phyloP scores from a whole-genome alignment of 2,888 invertebrate genomes.

The Eristalinus sepulchralis region DNA sequence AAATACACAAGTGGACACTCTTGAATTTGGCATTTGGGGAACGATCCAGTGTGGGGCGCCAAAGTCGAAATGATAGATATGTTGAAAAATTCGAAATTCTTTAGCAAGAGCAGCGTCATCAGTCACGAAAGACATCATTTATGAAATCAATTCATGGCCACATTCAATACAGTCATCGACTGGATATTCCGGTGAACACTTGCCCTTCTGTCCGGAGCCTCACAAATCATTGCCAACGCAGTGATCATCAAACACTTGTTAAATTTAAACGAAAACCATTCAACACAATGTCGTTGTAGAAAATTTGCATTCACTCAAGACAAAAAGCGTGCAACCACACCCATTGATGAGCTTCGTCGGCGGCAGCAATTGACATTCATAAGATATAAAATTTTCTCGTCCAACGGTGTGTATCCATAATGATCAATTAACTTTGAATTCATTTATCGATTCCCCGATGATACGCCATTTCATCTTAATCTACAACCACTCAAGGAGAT shows the following conservation, averaged over 20 bases:
- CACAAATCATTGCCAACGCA: neutral
- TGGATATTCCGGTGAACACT: neutral
- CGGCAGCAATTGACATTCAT: neutral
- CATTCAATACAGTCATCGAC: no score
- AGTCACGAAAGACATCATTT: no score
- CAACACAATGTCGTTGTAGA: no score
- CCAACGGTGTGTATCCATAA: neutral
- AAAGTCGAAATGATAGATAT: no score
- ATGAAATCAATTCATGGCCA: no score
- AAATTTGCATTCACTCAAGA: conserved; percentile 1
- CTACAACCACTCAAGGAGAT: conserved; percentile 48
- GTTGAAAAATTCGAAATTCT: no score
- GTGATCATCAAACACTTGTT: neutral
- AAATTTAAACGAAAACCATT: conserved; percentile 1
- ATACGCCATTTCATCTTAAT: conserved; percentile 15
- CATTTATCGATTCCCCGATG: neutral
- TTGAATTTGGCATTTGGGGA: no score
- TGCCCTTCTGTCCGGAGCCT: neutral
- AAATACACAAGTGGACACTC: no score
- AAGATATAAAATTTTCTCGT: conserved; percentile 1
- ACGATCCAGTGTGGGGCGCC: no score
- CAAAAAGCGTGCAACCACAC: neutral
- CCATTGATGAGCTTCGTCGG: neutral
- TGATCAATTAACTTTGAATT: conserved; percentile 6
- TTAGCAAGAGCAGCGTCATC: no score